Percentiles rank a stretch among this genome's conserved stretches.
Conservation (phyloP, 2,888 invertebrate species). For the Spodoptera exigua region DNA sequence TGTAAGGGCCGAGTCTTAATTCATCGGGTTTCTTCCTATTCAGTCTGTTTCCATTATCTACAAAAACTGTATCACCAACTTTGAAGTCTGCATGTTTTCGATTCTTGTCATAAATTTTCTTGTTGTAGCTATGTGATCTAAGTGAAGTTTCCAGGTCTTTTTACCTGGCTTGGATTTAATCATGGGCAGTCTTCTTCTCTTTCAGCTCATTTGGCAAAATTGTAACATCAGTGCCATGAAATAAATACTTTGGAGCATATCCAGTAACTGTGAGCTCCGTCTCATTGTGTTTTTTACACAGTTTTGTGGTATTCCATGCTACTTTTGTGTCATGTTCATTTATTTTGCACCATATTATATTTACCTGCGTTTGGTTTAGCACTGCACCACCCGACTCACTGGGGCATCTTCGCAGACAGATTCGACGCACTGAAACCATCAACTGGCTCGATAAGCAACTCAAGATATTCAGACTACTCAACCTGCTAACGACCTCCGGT, state of each 20-base stretch:
- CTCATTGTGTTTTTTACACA: constrained; percentile 1
- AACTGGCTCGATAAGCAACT: no score
- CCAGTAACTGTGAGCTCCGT: constrained; percentile 58
- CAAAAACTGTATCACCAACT: constrained; percentile 52
- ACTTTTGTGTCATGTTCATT: neutral
- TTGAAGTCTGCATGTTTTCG: constrained; percentile 8
- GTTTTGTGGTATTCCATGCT: neutral
- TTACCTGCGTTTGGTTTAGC: neutral
- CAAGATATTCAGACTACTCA: no score
- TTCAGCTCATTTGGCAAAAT: constrained; percentile 43
- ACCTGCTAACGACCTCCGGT: no score
- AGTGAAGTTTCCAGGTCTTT: constrained; percentile 45
- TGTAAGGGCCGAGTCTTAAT: constrained; percentile 56
- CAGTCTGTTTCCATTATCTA: constrained; percentile 61
- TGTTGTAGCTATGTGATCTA: neutral
- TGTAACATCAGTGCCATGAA: constrained; percentile 48
- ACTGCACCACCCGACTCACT: no score
- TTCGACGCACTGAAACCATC: no score
- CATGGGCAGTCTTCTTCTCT: constrained; percentile 13
- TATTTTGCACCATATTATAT: neutral
- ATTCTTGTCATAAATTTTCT: no score
- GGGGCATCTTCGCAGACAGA: no score
- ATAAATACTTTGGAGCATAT: constrained; percentile 57
- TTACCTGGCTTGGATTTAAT: constrained; percentile 45
- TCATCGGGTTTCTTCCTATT: constrained; percentile 61